These are phyloP conservation scores for Ceratosolen solmsi DNA, from an alignment of 1,140 invertebrate species.

Conservation along the genomic window DNA sequence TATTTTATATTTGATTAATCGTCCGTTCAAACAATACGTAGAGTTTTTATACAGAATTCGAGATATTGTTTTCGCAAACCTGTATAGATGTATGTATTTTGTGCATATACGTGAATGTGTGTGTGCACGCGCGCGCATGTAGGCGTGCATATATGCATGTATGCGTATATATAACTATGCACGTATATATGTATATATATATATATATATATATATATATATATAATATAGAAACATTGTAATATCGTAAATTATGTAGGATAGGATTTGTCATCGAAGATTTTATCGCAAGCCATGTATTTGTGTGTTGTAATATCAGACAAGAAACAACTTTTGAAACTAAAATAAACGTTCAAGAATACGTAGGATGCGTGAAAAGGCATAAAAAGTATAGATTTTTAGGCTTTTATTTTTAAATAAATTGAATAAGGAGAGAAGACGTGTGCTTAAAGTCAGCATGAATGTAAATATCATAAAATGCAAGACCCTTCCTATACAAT, in stretches of 20 bases:
- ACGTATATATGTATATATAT: not conserved
- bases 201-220: not conserved
- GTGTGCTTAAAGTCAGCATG: too few species aligned
- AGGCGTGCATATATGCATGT: not conserved
- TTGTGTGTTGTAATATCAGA: constrained; percentile 3
- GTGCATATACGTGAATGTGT: too few species aligned
- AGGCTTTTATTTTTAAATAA: too few species aligned
- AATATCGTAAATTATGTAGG: constrained; percentile 2
- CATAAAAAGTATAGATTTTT: not conserved
- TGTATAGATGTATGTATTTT: not conserved
- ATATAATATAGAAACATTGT: not conserved
- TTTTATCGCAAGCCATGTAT: constrained; percentile 18
- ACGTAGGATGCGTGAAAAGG: not conserved
- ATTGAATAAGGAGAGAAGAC: not conserved
- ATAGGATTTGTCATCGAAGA: constrained; percentile 25
- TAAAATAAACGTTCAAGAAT: not conserved
- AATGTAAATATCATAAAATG: not conserved
- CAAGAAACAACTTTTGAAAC: constrained; percentile 5
- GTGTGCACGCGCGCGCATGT: not conserved
- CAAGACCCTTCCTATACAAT: too few species aligned
- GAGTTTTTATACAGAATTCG: not conserved
- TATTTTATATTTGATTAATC: constrained; percentile 15
- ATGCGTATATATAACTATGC: not conserved
- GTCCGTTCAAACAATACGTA: not conserved
- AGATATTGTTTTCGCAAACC: constrained; percentile 21